These are phyloP conservation scores for Nemotelus nigrinus DNA, from an alignment of 2,888 invertebrate genomes.

Conservation along the genomic window DNA sequence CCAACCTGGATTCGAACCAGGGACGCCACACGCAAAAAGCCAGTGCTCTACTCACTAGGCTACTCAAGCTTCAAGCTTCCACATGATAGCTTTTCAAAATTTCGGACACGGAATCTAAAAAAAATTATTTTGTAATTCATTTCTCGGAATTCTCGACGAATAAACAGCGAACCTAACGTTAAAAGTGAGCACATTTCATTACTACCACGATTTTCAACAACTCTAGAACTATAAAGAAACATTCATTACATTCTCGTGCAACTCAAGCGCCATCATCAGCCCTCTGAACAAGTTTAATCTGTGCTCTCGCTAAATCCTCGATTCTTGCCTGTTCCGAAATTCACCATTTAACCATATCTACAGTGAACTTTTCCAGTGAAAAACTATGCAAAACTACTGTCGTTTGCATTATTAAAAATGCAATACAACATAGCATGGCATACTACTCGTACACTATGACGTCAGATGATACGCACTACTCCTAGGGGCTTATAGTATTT, in stretches of 20 bases:
- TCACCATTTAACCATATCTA: constrained; percentile 21
- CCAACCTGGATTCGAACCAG: no score
- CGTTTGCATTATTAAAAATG: constrained; percentile 40
- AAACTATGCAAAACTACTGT: constrained; percentile 36
- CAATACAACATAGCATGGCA: constrained; percentile 27
- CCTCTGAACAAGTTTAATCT: background rate
- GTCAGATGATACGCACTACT: constrained; percentile 39
- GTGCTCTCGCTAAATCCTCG: background rate
- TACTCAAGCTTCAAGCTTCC: no score
- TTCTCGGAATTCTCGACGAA: no score
- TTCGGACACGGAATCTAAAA: no score
- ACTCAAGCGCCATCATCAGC: background rate
- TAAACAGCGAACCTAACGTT: no score
- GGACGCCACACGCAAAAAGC: no score
- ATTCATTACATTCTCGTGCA: background rate
- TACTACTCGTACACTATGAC: constrained; percentile 22
- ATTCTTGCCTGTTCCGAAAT: constrained; percentile 30
- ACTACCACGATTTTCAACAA: background rate
- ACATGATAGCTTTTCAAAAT: no score
- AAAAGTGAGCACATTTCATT: no score
- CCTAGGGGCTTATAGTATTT: constrained; percentile 27
- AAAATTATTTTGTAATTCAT: no score
- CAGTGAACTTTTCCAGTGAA: constrained; percentile 9
- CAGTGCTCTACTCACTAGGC: no score
- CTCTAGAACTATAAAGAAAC: background rate